Base-by-base conservation (phyloP, 2,113 vertebrate genomes). In the Ibidorhyncha struthersii region DNA sequence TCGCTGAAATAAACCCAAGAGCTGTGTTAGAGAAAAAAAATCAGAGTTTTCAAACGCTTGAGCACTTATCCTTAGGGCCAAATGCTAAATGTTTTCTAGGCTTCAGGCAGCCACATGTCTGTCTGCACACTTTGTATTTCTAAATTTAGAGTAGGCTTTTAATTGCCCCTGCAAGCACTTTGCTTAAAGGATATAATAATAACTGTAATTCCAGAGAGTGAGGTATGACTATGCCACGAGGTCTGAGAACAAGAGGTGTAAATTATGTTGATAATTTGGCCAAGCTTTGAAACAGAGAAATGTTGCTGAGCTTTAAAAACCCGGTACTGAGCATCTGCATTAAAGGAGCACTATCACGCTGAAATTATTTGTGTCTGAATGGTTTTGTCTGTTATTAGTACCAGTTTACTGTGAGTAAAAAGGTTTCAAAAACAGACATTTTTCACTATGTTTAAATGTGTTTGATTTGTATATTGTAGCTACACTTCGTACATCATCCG, bases 101-200 rank as follows among this genome's bases (percentile, higher is more conserved):
- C 89, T 90, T 91, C 84, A 94, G 81, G 86, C 86, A 84, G 70
- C 65, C 81, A 85, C 77, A 18, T 79, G 73, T 71, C 72, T 82
- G 36, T 82, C 86, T 82, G 56, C 73, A 67, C 69, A 56, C 32
- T 69, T 66, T 34, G 40, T 63, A 49, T 58, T 86, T 80, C 71
- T 70, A 41, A 77, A 26, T 96, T 95, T 81, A 89, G 82, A 70
- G 55, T 14, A 91, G 49, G 32, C 53, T 95, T 86, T 93, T 82
- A 89, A 92, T 84, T 93, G 52, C 50, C 47, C 80, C 77, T 73
- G 79, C 53, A 62, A 91, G 89, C 62, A 62, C 40, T 97, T 94
- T 65, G 76, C 76, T 91, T 62, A 70, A 96, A 69, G 61, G 61
- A 41, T 82, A 52, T 14, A 85, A n/a, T 91, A 89, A 91, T 71